Base-by-base conservation (phyloP, 2,888 invertebrate genomes). In the Erebia epiphron region DNA sequence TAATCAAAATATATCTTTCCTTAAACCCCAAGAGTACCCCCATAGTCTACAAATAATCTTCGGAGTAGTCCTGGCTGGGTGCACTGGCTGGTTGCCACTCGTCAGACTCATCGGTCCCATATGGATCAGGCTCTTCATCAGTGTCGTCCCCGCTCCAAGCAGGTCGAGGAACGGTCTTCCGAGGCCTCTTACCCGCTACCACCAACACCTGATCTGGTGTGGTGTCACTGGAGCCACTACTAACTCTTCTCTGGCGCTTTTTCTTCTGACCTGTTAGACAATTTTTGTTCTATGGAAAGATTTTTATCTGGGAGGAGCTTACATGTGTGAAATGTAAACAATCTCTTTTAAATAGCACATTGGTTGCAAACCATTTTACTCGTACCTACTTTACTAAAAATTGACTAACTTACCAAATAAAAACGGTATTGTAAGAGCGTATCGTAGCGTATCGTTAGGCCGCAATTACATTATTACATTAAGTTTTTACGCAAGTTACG, bases 101-200 rank as follows among this genome's bases (percentile, higher is more conserved):
- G 67, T 94, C 93, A 0, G 91, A 91, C 1, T 86, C 91, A 62
- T 94, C 94, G 1, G 93, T 91, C 11, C 82, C 77, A 73, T 87
- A 94, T 0, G 94, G 94, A 76, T 94, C 94, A 5, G 83, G 82
- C 10, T 88, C 89, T 46, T 83, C 80, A 0, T 88, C 89, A 0
- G 87, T 91, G 0, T 83, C 83, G 35, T 35, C 35, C 9, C 78
- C 85, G 43, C 79, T 80, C 80, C 80, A 86, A 16, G 65, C 72
- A 11, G 78, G 75, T 46, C 77, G 80, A 1, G 73, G 74, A 1
- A 89, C 67, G 0, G 80, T 71, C 73, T 83, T 89, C 43, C 90
- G 81, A 13, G 61, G 69, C 74, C 91, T 84, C 43, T 74, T 78
- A 0, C 75, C 73, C 0, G 69, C 61, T 49, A 87, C 81, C 56